phyloP scores from a whole-genome alignment of 2,888 invertebrate species.

The Ditula angustiorana region DNA sequence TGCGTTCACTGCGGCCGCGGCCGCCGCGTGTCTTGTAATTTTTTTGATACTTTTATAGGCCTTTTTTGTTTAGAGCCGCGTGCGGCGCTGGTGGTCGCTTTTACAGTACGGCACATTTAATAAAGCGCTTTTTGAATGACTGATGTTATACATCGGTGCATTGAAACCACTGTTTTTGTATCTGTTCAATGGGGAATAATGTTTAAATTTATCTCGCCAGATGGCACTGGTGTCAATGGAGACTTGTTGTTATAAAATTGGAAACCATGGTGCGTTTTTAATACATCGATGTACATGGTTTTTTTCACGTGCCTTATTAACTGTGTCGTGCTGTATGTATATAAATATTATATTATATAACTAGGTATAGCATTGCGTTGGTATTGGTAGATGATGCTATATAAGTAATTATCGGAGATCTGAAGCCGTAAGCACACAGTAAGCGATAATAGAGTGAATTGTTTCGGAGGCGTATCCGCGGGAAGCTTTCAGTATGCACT shows the following conservation, averaged over 20 bases:
- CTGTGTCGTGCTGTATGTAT: conserved; percentile 15
- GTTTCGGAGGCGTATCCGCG: background rate
- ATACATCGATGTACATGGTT: background rate
- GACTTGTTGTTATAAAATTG: conserved; percentile 3
- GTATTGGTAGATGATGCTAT: background rate
- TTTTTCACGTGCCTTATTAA: conserved; percentile 4
- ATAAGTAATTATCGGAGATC: background rate
- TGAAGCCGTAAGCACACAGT: background rate
- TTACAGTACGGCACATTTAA: no score
- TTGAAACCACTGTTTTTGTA: no score
- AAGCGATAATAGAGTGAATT: background rate
- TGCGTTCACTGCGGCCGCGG: background rate
- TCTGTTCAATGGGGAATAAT: no score
- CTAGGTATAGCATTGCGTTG: conserved; percentile 1
- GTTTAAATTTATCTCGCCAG: no score
- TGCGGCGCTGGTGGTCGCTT: conserved; percentile 7
- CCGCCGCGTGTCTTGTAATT: conserved; percentile 18
- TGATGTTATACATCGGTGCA: no score
- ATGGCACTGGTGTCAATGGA: no score
- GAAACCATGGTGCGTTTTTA: background rate
- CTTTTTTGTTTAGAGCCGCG: conserved; percentile 21
- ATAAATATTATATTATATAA: conserved; percentile 36
- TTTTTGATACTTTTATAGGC: conserved; percentile 39
- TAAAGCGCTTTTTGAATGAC: no score
- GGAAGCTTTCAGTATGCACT: background rate